Evolutionary conservation across 1,140 invertebrate genomes (phyloP).

Genomic region (Ceratoteleas bidentatus): DNA sequence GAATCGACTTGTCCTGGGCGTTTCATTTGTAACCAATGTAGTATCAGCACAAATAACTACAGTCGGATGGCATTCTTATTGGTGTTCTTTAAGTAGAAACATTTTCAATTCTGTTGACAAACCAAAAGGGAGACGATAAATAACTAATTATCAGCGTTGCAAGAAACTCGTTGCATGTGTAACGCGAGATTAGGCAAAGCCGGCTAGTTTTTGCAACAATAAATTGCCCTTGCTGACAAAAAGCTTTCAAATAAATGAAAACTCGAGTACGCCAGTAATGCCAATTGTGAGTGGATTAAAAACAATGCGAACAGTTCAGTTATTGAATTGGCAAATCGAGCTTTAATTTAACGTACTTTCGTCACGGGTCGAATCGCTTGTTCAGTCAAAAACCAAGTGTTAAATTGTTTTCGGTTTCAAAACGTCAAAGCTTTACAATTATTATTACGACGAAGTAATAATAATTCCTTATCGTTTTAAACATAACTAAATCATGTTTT

Average conservation of each 20-base stretch:
- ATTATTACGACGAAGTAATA: too few species aligned
- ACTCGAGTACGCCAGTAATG: too few species aligned
- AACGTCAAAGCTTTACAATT: too few species aligned
- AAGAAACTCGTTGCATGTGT: conserved; percentile 5
- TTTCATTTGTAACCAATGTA: conserved; percentile 65
- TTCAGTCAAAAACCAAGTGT: too few species aligned
- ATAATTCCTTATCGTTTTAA: too few species aligned
- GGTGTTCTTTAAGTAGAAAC: conserved; percentile 41
- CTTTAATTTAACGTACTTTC: conserved; percentile 10
- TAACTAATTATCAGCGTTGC: conserved; percentile 41
- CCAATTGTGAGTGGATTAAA: conserved; percentile 2
- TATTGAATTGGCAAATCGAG: conserved; percentile 10
- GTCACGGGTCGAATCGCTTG: not conserved
- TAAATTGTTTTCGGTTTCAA: too few species aligned
- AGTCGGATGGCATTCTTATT: conserved; percentile 59
- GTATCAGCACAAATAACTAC: conserved; percentile 63
- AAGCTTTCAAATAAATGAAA: too few species aligned
- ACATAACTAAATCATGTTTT: too few species aligned
- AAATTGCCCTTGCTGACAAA: too few species aligned
- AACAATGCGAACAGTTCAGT: conserved; percentile 5
- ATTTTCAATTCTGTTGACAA: conserved; percentile 46
- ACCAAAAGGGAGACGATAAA: conserved; percentile 42
- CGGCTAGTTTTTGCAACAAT: too few species aligned
- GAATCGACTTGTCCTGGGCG: conserved; percentile 59
- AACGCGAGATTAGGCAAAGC: too few species aligned